These are phyloP conservation scores for Drosophila rellima DNA, from an alignment of 2,888 invertebrate species.

Conservation along the genomic window DNA sequence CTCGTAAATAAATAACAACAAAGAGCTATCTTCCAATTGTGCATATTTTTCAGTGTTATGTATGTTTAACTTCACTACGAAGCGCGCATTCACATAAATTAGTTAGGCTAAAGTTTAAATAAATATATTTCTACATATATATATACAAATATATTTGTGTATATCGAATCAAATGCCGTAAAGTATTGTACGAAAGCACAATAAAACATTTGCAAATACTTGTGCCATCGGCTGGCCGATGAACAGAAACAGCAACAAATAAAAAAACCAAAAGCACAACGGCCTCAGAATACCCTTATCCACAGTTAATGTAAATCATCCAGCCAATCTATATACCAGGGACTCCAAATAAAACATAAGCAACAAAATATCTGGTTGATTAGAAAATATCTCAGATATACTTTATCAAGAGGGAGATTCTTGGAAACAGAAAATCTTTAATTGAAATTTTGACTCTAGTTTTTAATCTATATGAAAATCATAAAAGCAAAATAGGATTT, in stretches of 20 bases:
- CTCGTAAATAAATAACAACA: conserved; percentile 61
- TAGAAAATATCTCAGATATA: too few relatives aligned
- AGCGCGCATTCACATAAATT: conserved; percentile 40
- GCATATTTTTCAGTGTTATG: conserved; percentile 74
- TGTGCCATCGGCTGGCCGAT: conserved; percentile 43
- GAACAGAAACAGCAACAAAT: not conserved
- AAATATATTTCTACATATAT: conserved; percentile 21
- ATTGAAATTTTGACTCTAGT: too few relatives aligned
- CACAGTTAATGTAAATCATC: not conserved
- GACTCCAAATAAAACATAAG: not conserved
- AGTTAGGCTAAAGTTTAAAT: conserved; percentile 70
- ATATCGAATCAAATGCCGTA: conserved; percentile 8
- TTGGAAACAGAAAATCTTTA: too few relatives aligned
- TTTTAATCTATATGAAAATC: too few relatives aligned
- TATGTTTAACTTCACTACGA: conserved; percentile 33
- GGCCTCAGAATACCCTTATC: conserved; percentile 26
- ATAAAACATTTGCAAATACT: conserved; percentile 22
- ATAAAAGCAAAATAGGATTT: too few relatives aligned
- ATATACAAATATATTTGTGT: conserved; percentile 1
- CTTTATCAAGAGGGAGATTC: too few relatives aligned
- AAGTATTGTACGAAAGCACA: conserved; percentile 6
- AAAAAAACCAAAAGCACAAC: not conserved
- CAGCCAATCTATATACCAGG: not conserved
- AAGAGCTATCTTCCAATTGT: conserved; percentile 79
- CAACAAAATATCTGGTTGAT: too few relatives aligned